phyloP scores from a whole-genome alignment of 2,888 invertebrate species.

The Andrena haemorrhoa region DNA sequence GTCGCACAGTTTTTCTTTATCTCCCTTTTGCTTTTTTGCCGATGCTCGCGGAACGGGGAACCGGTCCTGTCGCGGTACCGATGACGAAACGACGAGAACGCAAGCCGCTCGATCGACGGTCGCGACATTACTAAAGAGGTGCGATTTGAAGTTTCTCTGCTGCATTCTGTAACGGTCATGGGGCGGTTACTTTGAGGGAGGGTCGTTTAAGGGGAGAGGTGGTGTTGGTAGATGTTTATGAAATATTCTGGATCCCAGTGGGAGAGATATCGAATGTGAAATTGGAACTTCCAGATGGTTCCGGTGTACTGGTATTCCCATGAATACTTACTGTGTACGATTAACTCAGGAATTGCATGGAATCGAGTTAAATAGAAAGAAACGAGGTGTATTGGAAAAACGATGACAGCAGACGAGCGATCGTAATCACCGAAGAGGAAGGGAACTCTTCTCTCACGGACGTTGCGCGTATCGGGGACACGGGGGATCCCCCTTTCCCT shows the following conservation, averaged over 20 bases:
- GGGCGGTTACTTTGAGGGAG: no score
- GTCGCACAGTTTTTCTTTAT: constrained; percentile 15
- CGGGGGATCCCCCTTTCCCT: constrained; percentile 40
- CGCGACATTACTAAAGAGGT: constrained; percentile 34
- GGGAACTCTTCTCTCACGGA: constrained; percentile 66
- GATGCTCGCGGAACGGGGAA: constrained; percentile 16
- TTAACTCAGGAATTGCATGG: neutral
- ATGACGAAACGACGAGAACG: constrained; percentile 43
- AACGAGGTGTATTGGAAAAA: constrained; percentile 20
- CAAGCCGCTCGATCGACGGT: constrained; percentile 5
- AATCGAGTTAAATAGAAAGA: constrained; percentile 14
- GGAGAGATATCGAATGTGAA: no score
- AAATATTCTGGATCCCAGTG: no score
- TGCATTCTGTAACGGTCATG: no score
- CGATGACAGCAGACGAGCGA: constrained; percentile 29
- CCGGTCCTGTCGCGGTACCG: constrained; percentile 34
- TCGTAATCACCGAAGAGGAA: constrained; percentile 40
- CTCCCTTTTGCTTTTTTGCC: neutral
- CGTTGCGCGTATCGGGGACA: constrained; percentile 71
- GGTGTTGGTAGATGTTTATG: no score
- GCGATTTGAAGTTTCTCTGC: constrained; percentile 1
- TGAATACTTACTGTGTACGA: no score
- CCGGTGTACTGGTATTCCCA: no score
- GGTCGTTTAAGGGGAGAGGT: no score
- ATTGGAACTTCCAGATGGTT: no score